These are phyloP conservation scores for Actinopyga echinites DNA, from an alignment of 53 echinoderm and acorn worm genomes.

Conservation along the genomic window DNA sequence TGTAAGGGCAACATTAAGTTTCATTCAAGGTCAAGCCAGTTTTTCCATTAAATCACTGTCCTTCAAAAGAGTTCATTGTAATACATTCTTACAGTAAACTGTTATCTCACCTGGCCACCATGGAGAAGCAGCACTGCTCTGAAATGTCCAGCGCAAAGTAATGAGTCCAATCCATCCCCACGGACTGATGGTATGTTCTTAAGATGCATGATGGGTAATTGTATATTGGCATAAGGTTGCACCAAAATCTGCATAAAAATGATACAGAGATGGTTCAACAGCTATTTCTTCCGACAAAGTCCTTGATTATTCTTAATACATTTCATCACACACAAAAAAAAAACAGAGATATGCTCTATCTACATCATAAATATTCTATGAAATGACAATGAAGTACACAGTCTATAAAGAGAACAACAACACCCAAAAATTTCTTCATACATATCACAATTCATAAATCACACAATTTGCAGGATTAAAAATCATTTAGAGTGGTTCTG, in stretches of 20 bases:
- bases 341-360: neutral
- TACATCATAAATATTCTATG: neutral
- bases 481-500: too few relatives aligned
- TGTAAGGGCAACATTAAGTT: too few relatives aligned
- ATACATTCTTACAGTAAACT: neutral
- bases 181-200: slow-evolving; percentile 73
- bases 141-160: slow-evolving; percentile 84
- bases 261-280: neutral
- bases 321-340: neutral
- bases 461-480: too few relatives aligned
- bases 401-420: too few relatives aligned
- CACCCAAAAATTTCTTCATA: too few relatives aligned
- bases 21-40: too few relatives aligned
- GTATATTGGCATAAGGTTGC: slow-evolving; percentile 78
- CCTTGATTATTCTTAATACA: neutral
- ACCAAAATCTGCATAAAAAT: slow-evolving; percentile 59
- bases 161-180: slow-evolving; percentile 79
- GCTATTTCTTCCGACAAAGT: neutral
- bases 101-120: slow-evolving; percentile 61
- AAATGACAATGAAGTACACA: neutral
- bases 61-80: neutral
- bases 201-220: slow-evolving; percentile 92
- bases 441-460: too few relatives aligned
- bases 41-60: too few relatives aligned
- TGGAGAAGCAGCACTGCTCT: slow-evolving; percentile 78